Evolutionary conservation across 2,888 invertebrate genomes (phyloP), one percentile per base, ranked within the genome.

Genomic region (Proisotoma minuta): DNA sequence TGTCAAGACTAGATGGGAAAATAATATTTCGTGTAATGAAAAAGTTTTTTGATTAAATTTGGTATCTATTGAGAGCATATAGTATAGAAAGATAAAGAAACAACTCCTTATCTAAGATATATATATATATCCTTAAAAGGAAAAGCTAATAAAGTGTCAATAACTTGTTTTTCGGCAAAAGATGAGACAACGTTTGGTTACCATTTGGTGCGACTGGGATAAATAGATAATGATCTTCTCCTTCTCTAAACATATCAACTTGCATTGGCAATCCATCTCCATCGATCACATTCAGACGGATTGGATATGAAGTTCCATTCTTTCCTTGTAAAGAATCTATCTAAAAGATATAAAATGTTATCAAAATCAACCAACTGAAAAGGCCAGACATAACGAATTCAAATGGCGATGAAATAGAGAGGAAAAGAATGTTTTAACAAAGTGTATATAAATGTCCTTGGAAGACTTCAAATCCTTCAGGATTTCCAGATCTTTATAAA

Each of bases 331-430:
- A 15, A n/a, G 43, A n/a, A 20, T 43, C 43, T 43, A n/a, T 43
- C 43, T 43, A 43, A 20, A 43, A 43, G 43, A n/a, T 43, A n/a
- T 20, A 43, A 43, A 43, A 43, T 43, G 43, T 43, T 43, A 43
- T 5, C 8, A 34, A 34, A 34, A 34, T 34, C 34, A 34, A 34
- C 34, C 34, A 34, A 34, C 34, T 34, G 15, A 34, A 34, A 8
- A 34, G 15, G 8, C 15, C 8, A 15, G 34, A 34, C 8, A 8
- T 15, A 34, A 34, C 34, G 8, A 34, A 34, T 8, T 34, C 34
- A n/a, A n/a, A n/a, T n/a, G n/a, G n/a, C n/a, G 8, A 34, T 15
- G 15, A 34, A 34, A 10, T 34, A 15, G 15, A 34, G 34, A 34
- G 34, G 8, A 34, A 8, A 34, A 34, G 34, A 34, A 34, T 10